A percentile compares a stretch with the other conserved stretches of the same genome.
Conservation (phyloP, 2,797 vertebrate species). For the Tokudaia muenninki region DNA sequence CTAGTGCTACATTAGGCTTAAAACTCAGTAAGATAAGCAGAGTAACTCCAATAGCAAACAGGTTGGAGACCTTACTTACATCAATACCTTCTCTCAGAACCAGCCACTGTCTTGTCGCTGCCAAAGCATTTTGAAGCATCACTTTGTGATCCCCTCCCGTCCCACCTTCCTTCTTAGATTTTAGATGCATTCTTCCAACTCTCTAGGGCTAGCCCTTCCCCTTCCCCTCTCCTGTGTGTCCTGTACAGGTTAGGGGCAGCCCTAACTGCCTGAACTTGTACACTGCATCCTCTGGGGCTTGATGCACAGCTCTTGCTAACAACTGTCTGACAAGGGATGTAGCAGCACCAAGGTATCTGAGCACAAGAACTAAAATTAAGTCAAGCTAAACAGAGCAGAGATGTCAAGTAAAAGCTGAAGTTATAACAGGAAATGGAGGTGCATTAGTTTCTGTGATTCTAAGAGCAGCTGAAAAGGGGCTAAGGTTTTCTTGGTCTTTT, state of each 20-base stretch:
- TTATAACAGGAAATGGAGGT: constrained; percentile 47
- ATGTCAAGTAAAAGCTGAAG: background rate
- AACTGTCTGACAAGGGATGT: background rate
- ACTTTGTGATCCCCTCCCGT: background rate
- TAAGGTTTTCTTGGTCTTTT: background rate
- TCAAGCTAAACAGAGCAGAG: constrained; percentile 41
- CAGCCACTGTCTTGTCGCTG: background rate
- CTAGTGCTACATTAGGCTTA: background rate
- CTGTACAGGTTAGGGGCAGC: background rate
- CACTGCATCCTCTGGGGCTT: background rate
- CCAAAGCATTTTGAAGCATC: background rate
- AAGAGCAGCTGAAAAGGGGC: constrained; percentile 4
- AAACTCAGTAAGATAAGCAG: constrained; percentile 38
- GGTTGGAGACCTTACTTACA: background rate
- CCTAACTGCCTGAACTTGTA: background rate
- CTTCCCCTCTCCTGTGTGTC: background rate
- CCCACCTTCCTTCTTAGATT: background rate
- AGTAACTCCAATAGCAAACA: constrained; percentile 58
- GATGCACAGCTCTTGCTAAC: background rate
- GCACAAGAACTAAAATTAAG: constrained; percentile 36
- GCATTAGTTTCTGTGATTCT: background rate
- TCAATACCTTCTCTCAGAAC: constrained; percentile 16
- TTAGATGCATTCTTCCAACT: background rate
- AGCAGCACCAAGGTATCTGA: background rate
- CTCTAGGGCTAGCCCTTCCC: background rate